Conservation (phyloP, 2,113 vertebrate genomes). For the Ariopsis seemanni region DNA sequence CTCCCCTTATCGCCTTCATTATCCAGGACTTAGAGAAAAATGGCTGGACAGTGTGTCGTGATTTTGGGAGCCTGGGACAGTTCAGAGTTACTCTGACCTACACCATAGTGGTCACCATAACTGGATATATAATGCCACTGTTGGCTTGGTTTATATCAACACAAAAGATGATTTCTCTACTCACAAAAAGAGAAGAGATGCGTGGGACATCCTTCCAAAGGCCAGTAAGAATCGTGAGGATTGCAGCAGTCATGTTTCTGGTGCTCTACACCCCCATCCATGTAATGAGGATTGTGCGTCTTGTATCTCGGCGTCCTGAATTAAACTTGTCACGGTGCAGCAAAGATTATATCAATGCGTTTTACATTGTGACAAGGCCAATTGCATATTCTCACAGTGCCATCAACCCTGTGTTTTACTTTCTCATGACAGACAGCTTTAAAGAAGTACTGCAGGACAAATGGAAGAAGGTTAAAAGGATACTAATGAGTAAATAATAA, state of each 20-base stretch:
- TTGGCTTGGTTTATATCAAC: conserved; percentile 78
- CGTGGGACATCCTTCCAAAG: conserved; percentile 44
- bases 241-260: conserved; percentile 74
- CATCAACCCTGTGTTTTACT: conserved; percentile 88
- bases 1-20: conserved; percentile 67
- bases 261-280: conserved; percentile 86
- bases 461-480: conserved; percentile 51
- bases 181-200: conserved; percentile 67
- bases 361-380: conserved; percentile 76
- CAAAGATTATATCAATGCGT: conserved; percentile 46
- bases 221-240: conserved; percentile 43
- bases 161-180: conserved; percentile 70
- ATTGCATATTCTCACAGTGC: conserved; percentile 85
- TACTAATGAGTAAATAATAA: not conserved
- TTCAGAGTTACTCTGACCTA: not conserved
- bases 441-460: conserved; percentile 75
- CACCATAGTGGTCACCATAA: not conserved
- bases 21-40: not conserved
- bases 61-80: conserved; percentile 76
- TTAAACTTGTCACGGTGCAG: rapidly evolving
- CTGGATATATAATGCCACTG: not conserved
- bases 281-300: conserved; percentile 81
- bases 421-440: conserved; percentile 87
- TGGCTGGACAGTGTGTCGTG: conserved; percentile 64
- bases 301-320: conserved; percentile 61